These are phyloP conservation scores for Sminthurides aquaticus DNA, from an alignment of 2,888 invertebrate genomes.

Conservation along the genomic window DNA sequence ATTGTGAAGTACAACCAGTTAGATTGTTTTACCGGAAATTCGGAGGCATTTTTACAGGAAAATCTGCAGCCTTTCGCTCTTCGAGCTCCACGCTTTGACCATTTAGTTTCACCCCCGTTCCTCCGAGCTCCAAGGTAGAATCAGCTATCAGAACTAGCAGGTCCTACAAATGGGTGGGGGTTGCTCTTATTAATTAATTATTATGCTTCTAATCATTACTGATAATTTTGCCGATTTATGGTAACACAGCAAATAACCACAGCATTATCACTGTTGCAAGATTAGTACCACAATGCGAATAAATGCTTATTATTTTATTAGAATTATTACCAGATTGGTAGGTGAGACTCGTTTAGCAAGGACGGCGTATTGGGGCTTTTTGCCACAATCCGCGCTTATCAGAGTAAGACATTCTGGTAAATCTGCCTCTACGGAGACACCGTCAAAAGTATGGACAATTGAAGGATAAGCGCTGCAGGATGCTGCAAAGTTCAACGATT, in stretches of 20 bases:
- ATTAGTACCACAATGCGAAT: no score
- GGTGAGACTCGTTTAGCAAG: conserved; percentile 24
- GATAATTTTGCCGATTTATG: no score
- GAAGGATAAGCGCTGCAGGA: conserved; percentile 32
- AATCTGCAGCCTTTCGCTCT: no score
- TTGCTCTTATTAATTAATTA: no score
- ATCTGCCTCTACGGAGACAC: conserved; percentile 23
- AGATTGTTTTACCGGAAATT: conserved; percentile 11
- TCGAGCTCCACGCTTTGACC: conserved; percentile 8
- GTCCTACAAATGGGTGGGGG: no score
- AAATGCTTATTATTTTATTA: no score
- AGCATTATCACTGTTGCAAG: no score
- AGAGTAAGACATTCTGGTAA: conserved; percentile 34
- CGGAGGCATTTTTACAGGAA: no score
- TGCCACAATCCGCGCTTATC: conserved; percentile 38
- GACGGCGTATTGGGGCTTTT: conserved; percentile 34
- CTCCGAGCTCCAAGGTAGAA: conserved; percentile 16
- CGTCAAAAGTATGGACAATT: conserved; percentile 34
- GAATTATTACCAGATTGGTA: no score
- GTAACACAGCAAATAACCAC: no score
- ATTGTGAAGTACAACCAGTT: not conserved
- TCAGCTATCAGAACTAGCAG: conserved; percentile 30
- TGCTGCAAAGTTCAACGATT: conserved; percentile 21
- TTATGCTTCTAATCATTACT: no score
- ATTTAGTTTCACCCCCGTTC: conserved; percentile 7